Conservation (phyloP, 2,888 invertebrate genomes). For the Patella ulyssiponensis region DNA sequence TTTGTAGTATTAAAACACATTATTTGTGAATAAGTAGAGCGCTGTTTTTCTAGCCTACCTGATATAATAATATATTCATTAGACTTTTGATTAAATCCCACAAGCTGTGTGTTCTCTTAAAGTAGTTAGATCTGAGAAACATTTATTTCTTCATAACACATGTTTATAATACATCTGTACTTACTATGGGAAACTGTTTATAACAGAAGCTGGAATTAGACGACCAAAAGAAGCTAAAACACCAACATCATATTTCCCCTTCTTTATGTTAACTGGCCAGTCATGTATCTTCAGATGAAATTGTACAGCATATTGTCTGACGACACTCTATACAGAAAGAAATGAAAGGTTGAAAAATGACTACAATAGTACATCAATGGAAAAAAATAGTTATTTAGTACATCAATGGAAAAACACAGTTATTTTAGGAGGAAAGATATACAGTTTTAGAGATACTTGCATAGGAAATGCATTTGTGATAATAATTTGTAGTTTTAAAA, state of each 20-base stretch:
- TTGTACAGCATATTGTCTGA: conserved; percentile 80
- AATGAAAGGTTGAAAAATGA: too few relatives aligned
- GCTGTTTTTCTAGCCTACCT: too few relatives aligned
- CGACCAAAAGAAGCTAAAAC: conserved; percentile 95
- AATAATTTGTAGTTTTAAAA: too few relatives aligned
- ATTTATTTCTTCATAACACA: not conserved
- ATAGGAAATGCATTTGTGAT: too few relatives aligned
- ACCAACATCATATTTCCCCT: conserved; percentile 82
- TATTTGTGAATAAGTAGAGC: too few relatives aligned
- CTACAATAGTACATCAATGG: too few relatives aligned
- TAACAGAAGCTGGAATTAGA: conserved; percentile 84
- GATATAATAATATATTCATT: not conserved
- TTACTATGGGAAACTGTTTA: conserved; percentile 85
- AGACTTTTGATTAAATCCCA: not conserved
- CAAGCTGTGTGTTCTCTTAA: not conserved
- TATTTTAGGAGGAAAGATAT: too few relatives aligned
- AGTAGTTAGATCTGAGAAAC: not conserved
- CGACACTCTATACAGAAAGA: conserved; percentile 67
- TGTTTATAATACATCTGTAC: conserved; percentile 27
- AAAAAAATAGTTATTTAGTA: too few relatives aligned
- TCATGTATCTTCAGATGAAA: conserved; percentile 77
- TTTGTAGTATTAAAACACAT: too few relatives aligned
- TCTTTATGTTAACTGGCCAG: conserved; percentile 75
- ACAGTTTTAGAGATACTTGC: too few relatives aligned
- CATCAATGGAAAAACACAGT: too few relatives aligned